Percentiles rank a stretch among this genome's conserved stretches.
Conservation (phyloP, 92 coral and sea anemone species). For the Zoanthus solanderi region DNA sequence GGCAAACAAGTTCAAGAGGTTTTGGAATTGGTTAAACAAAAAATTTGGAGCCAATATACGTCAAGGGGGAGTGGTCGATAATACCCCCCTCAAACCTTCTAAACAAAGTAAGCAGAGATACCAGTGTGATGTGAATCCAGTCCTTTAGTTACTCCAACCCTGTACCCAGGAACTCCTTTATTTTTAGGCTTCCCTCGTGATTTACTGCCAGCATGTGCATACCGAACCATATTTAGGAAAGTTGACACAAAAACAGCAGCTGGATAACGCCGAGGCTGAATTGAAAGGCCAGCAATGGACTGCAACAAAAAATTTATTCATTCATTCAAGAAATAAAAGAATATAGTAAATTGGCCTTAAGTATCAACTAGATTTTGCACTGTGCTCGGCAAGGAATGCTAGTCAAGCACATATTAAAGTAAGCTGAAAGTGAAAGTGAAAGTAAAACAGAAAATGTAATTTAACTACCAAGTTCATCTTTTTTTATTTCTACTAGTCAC, state of each 20-base stretch:
- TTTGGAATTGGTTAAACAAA: too few relatives aligned
- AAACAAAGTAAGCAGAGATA: background rate
- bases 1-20: too few relatives aligned
- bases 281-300: constrained; percentile 23
- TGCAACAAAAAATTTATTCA: background rate
- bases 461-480: too few relatives aligned
- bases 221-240: constrained; percentile 51
- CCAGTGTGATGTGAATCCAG: constrained; percentile 99
- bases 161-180: constrained; percentile 86
- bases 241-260: constrained; percentile 56
- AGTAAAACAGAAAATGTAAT: too few relatives aligned
- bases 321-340: background rate
- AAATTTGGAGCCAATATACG: too few relatives aligned
- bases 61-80: too few relatives aligned
- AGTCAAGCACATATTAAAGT: too few relatives aligned
- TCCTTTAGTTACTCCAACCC: constrained; percentile 94
- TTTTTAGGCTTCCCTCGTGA: constrained; percentile 65
- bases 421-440: too few relatives aligned
- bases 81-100: too few relatives aligned
- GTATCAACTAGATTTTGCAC: too few relatives aligned
- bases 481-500: too few relatives aligned
- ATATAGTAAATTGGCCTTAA: background rate
- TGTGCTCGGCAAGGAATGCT: too few relatives aligned
- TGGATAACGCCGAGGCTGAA: constrained; percentile 59
- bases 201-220: constrained; percentile 81